A percentile compares a stretch with the other conserved stretches of the same genome.
These are phyloP conservation scores for Hylia prasina DNA, from an alignment of 2,113 vertebrate genomes.

Conservation along the genomic window DNA sequence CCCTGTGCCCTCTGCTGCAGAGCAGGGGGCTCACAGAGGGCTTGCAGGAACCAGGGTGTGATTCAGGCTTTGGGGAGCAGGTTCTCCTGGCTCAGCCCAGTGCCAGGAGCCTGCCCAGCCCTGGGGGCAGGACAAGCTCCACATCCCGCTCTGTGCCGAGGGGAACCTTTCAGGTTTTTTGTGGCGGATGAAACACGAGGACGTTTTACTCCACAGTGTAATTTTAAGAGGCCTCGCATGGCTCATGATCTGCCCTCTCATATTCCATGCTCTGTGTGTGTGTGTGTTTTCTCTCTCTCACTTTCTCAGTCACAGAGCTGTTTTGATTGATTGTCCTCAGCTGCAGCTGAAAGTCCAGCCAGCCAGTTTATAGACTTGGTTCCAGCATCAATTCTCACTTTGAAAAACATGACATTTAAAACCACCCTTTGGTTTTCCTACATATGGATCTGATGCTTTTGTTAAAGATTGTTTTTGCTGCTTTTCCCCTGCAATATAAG, in stretches of 20 bases:
- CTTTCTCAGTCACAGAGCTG: slow-evolving; percentile 34
- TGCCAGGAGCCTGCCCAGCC: neutral
- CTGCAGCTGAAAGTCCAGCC: slow-evolving; percentile 60
- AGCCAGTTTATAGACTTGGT: slow-evolving; percentile 57
- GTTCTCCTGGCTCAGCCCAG: neutral
- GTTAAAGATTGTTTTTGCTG: slow-evolving; percentile 56
- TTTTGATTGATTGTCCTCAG: slow-evolving; percentile 70
- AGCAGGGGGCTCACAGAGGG: neutral
- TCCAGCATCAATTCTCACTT: slow-evolving; percentile 70
- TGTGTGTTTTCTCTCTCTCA: slow-evolving; percentile 18
- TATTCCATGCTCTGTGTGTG: neutral
- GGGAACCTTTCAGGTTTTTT: slow-evolving; percentile 43
- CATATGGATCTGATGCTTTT: slow-evolving; percentile 69
- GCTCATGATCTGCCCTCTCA: slow-evolving; percentile 48
- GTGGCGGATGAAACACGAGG: neutral
- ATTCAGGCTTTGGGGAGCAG: neutral
- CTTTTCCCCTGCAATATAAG: slow-evolving; percentile 53
- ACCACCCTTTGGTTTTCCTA: slow-evolving; percentile 68
- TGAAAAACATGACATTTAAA: slow-evolving; percentile 74
- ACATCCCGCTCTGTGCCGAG: accelerated
- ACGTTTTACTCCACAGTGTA: slow-evolving; percentile 17
- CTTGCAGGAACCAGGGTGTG: accelerated
- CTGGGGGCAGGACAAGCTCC: neutral
- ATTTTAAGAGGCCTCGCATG: slow-evolving; percentile 39
- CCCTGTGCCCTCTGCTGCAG: neutral